Conservation (phyloP, 2,797 vertebrate genomes). For the Phalloptychus januarius region DNA sequence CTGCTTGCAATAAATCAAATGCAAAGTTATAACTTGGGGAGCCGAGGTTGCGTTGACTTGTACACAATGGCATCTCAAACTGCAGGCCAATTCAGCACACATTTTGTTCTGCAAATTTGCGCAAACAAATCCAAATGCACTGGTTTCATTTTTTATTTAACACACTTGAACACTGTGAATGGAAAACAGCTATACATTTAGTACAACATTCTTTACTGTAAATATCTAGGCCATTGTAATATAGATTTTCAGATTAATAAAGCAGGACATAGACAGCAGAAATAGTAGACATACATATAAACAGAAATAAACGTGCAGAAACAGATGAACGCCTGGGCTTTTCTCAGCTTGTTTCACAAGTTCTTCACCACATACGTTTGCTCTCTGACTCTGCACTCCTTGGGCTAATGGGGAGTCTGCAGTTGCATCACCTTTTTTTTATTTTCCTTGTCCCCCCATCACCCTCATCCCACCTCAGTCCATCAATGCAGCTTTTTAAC, state of each 20-base stretch:
- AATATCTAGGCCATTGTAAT: background rate
- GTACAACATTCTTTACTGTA: background rate
- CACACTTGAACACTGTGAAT: background rate
- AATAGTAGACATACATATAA: background rate
- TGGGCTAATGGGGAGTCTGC: conserved; percentile 37
- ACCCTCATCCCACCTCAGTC: background rate
- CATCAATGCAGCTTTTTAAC: conserved; percentile 51
- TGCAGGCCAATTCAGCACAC: conserved; percentile 38
- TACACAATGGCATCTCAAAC: conserved; percentile 42
- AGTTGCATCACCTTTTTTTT: conserved; percentile 61
- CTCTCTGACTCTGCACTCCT: conserved; percentile 36
- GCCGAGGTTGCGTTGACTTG: conserved; percentile 24
- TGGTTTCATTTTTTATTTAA: background rate
- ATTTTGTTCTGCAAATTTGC: conserved; percentile 7
- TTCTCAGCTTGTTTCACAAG: conserved; percentile 1
- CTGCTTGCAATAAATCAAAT: conserved; percentile 42
- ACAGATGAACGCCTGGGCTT: background rate
- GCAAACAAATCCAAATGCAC: conserved; percentile 15
- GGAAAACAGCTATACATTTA: background rate
- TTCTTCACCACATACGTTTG: conserved; percentile 48
- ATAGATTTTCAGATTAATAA: no score
- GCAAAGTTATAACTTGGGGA: conserved; percentile 33
- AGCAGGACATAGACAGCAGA: background rate
- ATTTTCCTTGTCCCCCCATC: conserved; percentile 49
- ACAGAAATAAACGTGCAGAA: conserved; percentile 1